Percentiles rank a stretch among this genome's conserved stretches.
These are phyloP conservation scores for Digitonthophagus gazella DNA, from an alignment of 2,888 invertebrate genomes.

Conservation along the genomic window DNA sequence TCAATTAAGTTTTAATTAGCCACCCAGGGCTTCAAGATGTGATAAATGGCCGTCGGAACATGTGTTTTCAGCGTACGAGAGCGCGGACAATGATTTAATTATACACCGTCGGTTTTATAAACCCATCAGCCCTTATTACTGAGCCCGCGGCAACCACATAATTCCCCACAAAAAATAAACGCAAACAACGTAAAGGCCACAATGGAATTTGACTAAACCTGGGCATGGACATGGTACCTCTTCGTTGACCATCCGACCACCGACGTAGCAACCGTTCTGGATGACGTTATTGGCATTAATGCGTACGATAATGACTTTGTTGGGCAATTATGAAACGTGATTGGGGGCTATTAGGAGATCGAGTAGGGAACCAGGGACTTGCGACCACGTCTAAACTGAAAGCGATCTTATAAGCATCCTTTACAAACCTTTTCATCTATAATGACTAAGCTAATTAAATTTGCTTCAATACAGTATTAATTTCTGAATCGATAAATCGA, in stretches of 20 bases:
- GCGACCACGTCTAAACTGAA: neutral
- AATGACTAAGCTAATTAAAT: neutral
- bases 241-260: constrained; percentile 8
- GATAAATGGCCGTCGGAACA: neutral
- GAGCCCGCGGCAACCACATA: constrained; percentile 1
- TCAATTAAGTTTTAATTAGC: neutral
- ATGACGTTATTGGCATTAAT: constrained; percentile 16
- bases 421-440: neutral
- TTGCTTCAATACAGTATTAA: neutral
- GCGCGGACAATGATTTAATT: neutral
- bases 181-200: neutral
- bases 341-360: constrained; percentile 11
- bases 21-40: neutral
- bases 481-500: neutral
- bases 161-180: neutral
- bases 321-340: constrained; percentile 13
- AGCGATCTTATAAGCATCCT: neutral
- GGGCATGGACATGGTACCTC: neutral
- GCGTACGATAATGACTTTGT: constrained; percentile 13
- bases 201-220: neutral
- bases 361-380: neutral
- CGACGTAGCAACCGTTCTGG: constrained; percentile 1
- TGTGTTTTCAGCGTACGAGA: neutral
- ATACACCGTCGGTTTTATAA: constrained; percentile 3
- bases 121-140: constrained; percentile 16